Base-by-base conservation (phyloP, 1,140 invertebrate species). In the Caenorhabditis elegans region DNA sequence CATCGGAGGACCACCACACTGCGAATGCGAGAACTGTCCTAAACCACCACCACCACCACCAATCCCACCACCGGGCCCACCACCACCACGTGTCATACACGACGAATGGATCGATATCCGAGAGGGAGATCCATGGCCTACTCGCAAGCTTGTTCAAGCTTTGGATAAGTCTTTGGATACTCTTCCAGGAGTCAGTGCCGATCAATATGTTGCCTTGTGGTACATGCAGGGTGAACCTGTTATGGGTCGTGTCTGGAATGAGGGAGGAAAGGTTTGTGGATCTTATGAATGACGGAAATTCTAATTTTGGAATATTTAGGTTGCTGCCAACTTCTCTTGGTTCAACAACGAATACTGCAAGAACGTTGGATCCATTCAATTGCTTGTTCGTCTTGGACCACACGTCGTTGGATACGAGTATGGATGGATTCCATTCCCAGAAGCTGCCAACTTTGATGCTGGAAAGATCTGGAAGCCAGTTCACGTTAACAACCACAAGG, bases 161-260 rank as follows among this genome's bases (percentile, higher is more conserved):
- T n/a, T n/a, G n/a, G n/a, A n/a, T n/a, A n/a, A n/a, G n/a, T n/a
- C n/a, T n/a, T n/a, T n/a, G n/a, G n/a, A n/a, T n/a, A n/a, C n/a
- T 0, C 3, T 80, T 8, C 60, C 86, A 28, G 86, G 86, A 17
- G 65, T 86, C 13, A 81, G 60, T 60, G 34, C 85, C 43, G 84
- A 87, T 26, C 86, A 86, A 46, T 88, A 86, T 53, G 85, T 86
- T n/a, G 86, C 86, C 8, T 49, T 86, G 24, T 86, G 87, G 86
- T 86, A 86, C 77, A 83, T 83, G 76, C 60, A 78, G 28, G 86
- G 86, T 22, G 39, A 43, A 43, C 39, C 39, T 8, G 39, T 85
- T 79, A 49, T 82, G 80, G 83, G 87, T 83, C 19, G 86, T 86
- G 55, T 47, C 39, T 8, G 60, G 15, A 53, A n/a, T 26, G 49